phyloP scores from a whole-genome alignment of 23 tunicate genomes.

The Corella eumyota region DNA sequence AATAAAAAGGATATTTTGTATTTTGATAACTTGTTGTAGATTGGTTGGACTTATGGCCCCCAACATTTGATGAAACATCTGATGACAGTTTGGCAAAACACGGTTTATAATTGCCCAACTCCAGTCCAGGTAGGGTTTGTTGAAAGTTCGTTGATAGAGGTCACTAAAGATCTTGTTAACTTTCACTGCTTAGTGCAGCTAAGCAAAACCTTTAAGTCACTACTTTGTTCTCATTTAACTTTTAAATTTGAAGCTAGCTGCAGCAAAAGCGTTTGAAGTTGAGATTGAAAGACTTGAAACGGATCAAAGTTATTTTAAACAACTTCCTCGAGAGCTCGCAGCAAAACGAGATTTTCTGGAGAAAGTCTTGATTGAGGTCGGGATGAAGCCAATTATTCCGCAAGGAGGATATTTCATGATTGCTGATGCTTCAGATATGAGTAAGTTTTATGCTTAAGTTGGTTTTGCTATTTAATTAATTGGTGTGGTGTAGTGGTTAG shows the following conservation, averaged over 20 bases:
- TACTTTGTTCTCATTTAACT: too few relatives aligned
- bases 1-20: too few relatives aligned
- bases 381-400: slow-evolving; percentile 83
- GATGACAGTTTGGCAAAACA: slow-evolving; percentile 83
- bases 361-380: slow-evolving; percentile 35
- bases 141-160: too few relatives aligned
- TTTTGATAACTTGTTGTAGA: too few relatives aligned
- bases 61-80: slow-evolving; percentile 40
- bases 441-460: slow-evolving; percentile 4
- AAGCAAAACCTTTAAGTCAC: too few relatives aligned
- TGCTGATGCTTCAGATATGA: slow-evolving; percentile 74
- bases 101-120: slow-evolving; percentile 66
- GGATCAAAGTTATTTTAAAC: slow-evolving; percentile 59
- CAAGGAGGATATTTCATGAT: slow-evolving; percentile 94
- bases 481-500: too few relatives aligned
- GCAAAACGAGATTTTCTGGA: slow-evolving; percentile 68
- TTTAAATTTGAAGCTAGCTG: slow-evolving; percentile 75
- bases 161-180: too few relatives aligned
- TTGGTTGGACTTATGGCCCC: slow-evolving; percentile 85
- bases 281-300: slow-evolving; percentile 43
- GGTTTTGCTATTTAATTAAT: background rate
- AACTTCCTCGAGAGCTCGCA: slow-evolving; percentile 42
- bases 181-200: too few relatives aligned
- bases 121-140: slow-evolving; percentile 70
- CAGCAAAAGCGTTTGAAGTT: slow-evolving; percentile 34